Evolutionary conservation across 2,113 vertebrate species (phyloP).

Genomic region (Myotis brandtii): DNA sequence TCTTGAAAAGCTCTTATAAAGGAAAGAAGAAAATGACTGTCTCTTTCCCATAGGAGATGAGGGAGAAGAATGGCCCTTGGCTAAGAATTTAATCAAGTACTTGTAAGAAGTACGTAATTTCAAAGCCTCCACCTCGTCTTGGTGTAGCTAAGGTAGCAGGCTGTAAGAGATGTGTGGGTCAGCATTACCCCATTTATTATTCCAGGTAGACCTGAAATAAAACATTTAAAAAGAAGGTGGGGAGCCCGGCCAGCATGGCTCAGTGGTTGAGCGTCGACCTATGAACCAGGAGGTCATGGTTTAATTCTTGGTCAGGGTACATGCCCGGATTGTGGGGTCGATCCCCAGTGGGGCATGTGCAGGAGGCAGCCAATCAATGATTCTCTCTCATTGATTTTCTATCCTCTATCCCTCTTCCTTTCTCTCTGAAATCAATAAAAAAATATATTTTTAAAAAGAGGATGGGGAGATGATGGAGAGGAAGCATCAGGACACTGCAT

Average conservation of each 20-base stretch:
- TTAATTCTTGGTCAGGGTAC: too few species aligned
- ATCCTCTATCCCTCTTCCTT: too few species aligned
- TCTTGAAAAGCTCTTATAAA: constrained; percentile 74
- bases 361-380: too few species aligned
- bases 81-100: constrained; percentile 79
- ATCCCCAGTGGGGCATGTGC: too few species aligned
- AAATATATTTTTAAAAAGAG: too few species aligned
- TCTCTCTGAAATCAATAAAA: too few species aligned
- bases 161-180: constrained; percentile 48
- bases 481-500: neutral
- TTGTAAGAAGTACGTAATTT: constrained; percentile 70
- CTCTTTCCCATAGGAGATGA: constrained; percentile 62
- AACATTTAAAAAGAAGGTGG: neutral
- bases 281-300: too few species aligned
- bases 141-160: constrained; percentile 17
- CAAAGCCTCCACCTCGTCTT: constrained; percentile 61
- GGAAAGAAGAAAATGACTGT: constrained; percentile 74
- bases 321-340: too few species aligned
- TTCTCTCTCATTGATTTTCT: too few species aligned
- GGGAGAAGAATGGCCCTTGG: constrained; percentile 72
- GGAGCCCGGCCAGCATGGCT: too few species aligned
- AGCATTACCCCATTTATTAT: constrained; percentile 66
- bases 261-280: too few species aligned
- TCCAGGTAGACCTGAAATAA: constrained; percentile 55
- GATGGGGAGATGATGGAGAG: neutral